These are phyloP conservation scores for Eulemur albifrons DNA, from an alignment of 2,797 vertebrate species.

Conservation along the genomic window DNA sequence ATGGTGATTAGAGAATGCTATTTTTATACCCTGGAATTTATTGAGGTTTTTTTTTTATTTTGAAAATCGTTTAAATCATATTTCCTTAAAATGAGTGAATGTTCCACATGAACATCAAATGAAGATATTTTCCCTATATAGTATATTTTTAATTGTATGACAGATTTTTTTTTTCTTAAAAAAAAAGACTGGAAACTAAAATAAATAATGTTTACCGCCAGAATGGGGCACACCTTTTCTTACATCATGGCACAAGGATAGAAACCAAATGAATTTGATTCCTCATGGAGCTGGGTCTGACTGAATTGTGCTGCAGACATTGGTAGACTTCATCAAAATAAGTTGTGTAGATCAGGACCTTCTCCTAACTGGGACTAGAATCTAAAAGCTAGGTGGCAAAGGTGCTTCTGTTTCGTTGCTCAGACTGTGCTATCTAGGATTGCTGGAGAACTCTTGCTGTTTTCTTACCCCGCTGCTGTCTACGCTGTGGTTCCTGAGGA, in stretches of 20 bases:
- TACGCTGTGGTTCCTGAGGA: too few relatives aligned
- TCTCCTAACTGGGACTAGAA: background rate
- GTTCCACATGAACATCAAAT: background rate
- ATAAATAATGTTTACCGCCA: background rate
- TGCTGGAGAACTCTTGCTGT: accelerated
- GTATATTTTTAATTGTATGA: background rate
- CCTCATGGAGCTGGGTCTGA: background rate
- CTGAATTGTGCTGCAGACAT: background rate
- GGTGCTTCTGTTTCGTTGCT: accelerated
- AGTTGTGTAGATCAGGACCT: background rate
- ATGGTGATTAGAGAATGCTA: background rate
- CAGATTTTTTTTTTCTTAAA: background rate
- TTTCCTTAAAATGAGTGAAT: background rate
- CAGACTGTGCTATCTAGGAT: background rate
- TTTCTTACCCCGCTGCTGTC: background rate
- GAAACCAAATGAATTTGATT: background rate
- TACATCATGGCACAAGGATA: accelerated
- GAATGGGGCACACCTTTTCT: background rate
- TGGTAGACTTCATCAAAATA: background rate
- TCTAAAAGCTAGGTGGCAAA: background rate
- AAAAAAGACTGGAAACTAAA: background rate
- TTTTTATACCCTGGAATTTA: background rate
- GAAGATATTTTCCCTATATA: background rate
- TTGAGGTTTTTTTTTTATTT: background rate
- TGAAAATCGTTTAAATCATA: background rate